These are phyloP conservation scores for Hyaena hyaena DNA, from an alignment of 2,113 vertebrate genomes.

Conservation along the genomic window DNA sequence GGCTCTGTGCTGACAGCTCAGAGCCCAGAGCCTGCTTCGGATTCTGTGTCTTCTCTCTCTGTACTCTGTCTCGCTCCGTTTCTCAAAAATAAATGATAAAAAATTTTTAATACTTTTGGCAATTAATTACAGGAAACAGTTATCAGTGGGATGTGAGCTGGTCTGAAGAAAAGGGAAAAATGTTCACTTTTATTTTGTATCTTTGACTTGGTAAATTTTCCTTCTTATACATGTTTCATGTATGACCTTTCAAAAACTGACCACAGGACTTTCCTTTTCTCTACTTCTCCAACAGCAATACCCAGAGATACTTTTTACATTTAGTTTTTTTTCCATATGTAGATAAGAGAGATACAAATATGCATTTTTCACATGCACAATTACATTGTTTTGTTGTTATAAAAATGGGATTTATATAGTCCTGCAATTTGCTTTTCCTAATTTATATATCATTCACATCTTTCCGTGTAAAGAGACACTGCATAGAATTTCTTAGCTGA, in stretches of 20 bases:
- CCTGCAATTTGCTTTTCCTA: constrained; percentile 10
- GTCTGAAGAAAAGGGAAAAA: background rate
- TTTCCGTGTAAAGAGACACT: background rate
- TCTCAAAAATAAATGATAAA: too few species aligned
- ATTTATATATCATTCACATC: background rate
- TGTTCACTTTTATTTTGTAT: background rate
- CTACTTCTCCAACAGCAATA: background rate
- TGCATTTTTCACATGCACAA: constrained; percentile 27
- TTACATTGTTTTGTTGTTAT: constrained; percentile 41
- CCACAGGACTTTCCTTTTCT: background rate
- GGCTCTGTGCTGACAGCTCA: too few species aligned
- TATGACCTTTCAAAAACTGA: background rate
- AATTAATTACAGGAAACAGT: background rate
- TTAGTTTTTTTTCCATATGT: background rate
- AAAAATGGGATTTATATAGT: constrained; percentile 16
- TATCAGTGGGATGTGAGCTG: background rate
- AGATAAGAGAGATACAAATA: constrained; percentile 40
- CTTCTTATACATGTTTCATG: background rate
- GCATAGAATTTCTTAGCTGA: background rate
- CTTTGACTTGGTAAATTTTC: background rate
- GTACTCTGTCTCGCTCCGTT: too few species aligned
- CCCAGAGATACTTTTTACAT: background rate
- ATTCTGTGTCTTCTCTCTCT: too few species aligned
- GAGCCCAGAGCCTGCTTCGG: too few species aligned
- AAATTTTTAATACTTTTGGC: background rate